Conservation (phyloP, 2,888 invertebrate species). For the Coremacera marginata region DNA sequence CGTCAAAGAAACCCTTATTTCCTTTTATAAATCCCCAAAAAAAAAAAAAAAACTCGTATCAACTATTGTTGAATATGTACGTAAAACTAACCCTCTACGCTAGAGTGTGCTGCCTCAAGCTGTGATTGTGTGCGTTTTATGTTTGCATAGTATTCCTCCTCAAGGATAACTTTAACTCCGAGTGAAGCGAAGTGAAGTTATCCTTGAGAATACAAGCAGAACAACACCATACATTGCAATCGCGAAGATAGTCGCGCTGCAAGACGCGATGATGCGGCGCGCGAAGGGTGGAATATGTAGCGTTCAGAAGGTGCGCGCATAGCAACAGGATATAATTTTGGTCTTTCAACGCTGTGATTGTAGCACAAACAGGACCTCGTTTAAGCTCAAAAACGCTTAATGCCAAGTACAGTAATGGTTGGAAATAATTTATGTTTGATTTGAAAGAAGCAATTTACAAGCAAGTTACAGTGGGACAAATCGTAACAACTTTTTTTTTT, state of each 20-base stretch:
- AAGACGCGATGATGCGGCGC: background rate
- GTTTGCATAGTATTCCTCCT: background rate
- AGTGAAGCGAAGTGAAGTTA: background rate
- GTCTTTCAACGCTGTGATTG: constrained; percentile 8
- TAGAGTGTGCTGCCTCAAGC: background rate
- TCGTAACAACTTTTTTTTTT: background rate
- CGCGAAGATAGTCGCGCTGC: constrained; percentile 20
- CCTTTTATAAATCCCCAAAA: background rate
- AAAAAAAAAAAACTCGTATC: background rate
- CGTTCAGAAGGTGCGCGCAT: constrained; percentile 25
- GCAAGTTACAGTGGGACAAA: constrained; percentile 7
- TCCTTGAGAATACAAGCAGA: background rate
- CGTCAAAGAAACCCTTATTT: background rate
- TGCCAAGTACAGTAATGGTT: constrained; percentile 32
- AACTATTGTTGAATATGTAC: background rate
- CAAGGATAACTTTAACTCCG: background rate
- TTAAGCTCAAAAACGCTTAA: background rate
- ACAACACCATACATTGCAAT: background rate
- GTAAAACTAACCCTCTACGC: constrained; percentile 30
- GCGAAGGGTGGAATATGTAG: constrained; percentile 35
- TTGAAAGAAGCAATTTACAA: background rate
- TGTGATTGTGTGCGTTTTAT: background rate
- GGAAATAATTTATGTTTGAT: constrained; percentile 15
- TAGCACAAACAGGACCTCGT: constrained; percentile 4
- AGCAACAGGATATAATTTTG: constrained; percentile 44